Percentiles rank a stretch among this genome's conserved stretches.
Conservation (phyloP, 2,888 invertebrate species). For the Rutpela maculata region DNA sequence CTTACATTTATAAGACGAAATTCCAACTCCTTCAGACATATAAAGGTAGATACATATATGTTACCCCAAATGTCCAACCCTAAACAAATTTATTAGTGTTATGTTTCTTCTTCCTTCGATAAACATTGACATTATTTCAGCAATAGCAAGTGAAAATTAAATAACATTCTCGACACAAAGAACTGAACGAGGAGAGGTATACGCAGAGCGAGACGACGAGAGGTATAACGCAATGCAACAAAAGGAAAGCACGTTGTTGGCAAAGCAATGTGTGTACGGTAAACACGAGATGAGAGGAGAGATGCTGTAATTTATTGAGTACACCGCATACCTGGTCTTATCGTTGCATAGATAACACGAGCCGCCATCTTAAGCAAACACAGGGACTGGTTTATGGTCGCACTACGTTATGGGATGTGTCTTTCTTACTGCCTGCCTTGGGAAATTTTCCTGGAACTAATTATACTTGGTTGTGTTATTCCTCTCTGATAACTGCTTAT, state of each 20-base stretch:
- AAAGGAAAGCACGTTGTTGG: slow-evolving; percentile 49
- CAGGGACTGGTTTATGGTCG: slow-evolving; percentile 69
- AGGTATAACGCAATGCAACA: slow-evolving; percentile 46
- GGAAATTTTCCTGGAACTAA: slow-evolving; percentile 67
- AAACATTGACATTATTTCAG: slow-evolving; percentile 37
- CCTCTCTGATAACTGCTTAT: slow-evolving; percentile 40
- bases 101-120: slow-evolving; percentile 22
- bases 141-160: slow-evolving; percentile 38
- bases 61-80: slow-evolving; percentile 21
- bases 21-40: neutral
- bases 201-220: slow-evolving; percentile 12
- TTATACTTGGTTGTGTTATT: slow-evolving; percentile 48
- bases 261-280: slow-evolving; percentile 58
- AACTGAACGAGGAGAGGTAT: slow-evolving; percentile 18
- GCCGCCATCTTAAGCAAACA: slow-evolving; percentile 72
- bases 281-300: slow-evolving; percentile 65
- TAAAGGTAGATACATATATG: slow-evolving; percentile 2
- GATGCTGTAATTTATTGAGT: slow-evolving; percentile 70
- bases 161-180: slow-evolving; percentile 31
- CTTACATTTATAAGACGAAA: slow-evolving; percentile 8
- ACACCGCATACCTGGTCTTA: slow-evolving; percentile 70
- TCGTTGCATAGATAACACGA: slow-evolving; percentile 70
- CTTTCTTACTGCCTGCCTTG: slow-evolving; percentile 63
- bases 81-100: slow-evolving; percentile 26
- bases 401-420: slow-evolving; percentile 64